These are phyloP conservation scores for Lucilia sericata DNA, from an alignment of 1,140 invertebrate species.

Conservation along the genomic window DNA sequence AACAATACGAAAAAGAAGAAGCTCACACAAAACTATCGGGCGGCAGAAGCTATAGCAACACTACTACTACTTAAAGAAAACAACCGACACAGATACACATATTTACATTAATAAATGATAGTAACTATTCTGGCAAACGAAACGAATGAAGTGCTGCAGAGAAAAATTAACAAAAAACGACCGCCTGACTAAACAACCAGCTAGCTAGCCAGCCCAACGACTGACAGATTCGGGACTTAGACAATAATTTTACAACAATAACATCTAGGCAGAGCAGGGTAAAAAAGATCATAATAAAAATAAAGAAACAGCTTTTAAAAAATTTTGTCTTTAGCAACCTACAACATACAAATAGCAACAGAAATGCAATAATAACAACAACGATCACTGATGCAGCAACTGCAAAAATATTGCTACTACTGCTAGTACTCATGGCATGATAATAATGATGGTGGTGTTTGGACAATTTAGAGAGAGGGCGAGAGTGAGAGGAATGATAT, in stretches of 20 bases:
- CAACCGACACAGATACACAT: background rate
- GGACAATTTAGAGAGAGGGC: background rate
- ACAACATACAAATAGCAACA: conserved; percentile 34
- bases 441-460: background rate
- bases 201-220: background rate
- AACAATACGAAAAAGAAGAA: conserved; percentile 26
- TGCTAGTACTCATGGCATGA: background rate
- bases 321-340: conserved; percentile 40
- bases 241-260: conserved; percentile 37
- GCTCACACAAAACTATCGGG: conserved; percentile 38
- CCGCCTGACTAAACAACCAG: background rate
- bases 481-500: no score
- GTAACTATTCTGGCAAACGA: background rate
- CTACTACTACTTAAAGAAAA: background rate
- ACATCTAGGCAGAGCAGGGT: background rate
- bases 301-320: conserved; percentile 25
- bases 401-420: background rate
- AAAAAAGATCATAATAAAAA: conserved; percentile 6
- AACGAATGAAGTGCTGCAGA: background rate
- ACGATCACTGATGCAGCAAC: conserved; percentile 26
- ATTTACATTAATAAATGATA: background rate
- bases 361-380: conserved; percentile 17
- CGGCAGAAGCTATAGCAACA: conserved; percentile 33
- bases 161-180: background rate
- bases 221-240: conserved; percentile 29